Percentiles rank a stretch among this genome's conserved stretches.
Evolutionary conservation across 2,797 vertebrate genomes (phyloP).

Genomic region (Aselliscus stoliczkanus): DNA sequence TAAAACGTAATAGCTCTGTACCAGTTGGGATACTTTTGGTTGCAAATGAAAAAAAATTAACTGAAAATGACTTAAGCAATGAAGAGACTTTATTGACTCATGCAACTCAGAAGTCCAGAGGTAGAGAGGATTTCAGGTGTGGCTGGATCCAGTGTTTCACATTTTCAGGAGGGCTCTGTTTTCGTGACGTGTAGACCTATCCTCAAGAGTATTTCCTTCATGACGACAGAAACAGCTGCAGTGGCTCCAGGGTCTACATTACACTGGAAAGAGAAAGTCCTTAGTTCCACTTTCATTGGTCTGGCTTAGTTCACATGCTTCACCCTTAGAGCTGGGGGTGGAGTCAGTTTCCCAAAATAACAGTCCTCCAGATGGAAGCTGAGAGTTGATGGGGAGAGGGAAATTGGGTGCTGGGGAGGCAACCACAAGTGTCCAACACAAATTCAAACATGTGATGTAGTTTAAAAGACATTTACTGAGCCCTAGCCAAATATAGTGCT

Average conservation of each 20-base stretch:
- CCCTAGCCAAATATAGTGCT: background rate
- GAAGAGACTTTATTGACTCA: background rate
- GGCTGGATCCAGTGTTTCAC: background rate
- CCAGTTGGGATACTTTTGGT: background rate
- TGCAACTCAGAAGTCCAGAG: background rate
- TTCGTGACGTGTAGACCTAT: background rate
- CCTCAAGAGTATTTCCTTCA: background rate
- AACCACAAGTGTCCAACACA: background rate
- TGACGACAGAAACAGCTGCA: background rate
- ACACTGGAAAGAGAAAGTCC: background rate
- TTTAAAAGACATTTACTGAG: background rate
- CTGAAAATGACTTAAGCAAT: background rate
- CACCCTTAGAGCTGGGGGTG: background rate
- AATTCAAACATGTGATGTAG: background rate
- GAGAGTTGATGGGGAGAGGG: background rate
- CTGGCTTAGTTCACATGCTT: background rate
- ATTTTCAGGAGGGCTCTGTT: background rate
- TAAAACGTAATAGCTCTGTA: background rate
- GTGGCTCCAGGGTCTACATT: background rate
- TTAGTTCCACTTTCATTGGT: background rate
- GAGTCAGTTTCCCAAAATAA: background rate
- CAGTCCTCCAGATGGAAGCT: background rate
- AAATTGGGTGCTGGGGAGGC: background rate
- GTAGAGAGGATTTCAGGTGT: background rate
- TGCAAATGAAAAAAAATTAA: background rate